Conservation (phyloP, 2,113 vertebrate genomes). For the Megalops atlanticus region DNA sequence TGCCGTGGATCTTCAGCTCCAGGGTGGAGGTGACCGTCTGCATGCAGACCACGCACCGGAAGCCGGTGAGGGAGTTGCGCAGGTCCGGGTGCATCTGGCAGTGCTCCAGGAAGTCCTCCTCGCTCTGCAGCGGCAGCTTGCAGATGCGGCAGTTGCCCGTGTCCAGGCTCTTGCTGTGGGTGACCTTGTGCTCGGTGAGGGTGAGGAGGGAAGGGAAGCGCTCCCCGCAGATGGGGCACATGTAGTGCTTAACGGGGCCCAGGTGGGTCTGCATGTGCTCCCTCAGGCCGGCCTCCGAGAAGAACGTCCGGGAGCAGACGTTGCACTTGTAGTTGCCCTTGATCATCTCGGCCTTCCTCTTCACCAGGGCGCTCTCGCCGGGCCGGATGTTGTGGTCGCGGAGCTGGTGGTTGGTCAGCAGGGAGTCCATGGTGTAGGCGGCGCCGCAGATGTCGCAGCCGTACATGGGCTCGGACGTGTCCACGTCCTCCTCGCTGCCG, state of each 20-base stretch:
- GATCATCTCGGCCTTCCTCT: constrained; percentile 96
- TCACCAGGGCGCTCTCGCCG: constrained; percentile 92
- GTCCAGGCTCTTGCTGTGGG: constrained; percentile 97
- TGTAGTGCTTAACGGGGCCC: constrained; percentile 98
- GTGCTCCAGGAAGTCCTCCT: constrained; percentile 98
- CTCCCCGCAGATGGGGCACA: constrained; percentile 98
- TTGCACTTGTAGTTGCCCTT: constrained; percentile 99
- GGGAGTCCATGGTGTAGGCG: constrained; percentile 97
- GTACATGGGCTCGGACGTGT: constrained; percentile 93
- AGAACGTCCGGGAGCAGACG: constrained; percentile 97
- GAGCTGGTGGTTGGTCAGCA: constrained; percentile 94
- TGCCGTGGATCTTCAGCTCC: constrained; percentile 98
- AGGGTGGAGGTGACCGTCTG: constrained; percentile 98
- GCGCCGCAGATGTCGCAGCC: constrained; percentile 97
- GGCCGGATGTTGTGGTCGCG: constrained; percentile 97
- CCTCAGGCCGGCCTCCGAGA: constrained; percentile 93
- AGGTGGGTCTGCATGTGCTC: constrained; percentile 98
- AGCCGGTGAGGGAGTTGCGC: constrained; percentile 96
- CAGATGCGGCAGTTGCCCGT: constrained; percentile 98
- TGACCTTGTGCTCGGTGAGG: constrained; percentile 98
- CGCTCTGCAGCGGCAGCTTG: constrained; percentile 96
- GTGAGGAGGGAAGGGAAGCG: constrained; percentile 96
- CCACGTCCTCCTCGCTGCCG: constrained; percentile 90
- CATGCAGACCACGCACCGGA: constrained; percentile 99
- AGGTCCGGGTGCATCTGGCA: constrained; percentile 99